phyloP scores from a whole-genome alignment of 2,888 invertebrate genomes.

The Chromoteleia sp. region DNA sequence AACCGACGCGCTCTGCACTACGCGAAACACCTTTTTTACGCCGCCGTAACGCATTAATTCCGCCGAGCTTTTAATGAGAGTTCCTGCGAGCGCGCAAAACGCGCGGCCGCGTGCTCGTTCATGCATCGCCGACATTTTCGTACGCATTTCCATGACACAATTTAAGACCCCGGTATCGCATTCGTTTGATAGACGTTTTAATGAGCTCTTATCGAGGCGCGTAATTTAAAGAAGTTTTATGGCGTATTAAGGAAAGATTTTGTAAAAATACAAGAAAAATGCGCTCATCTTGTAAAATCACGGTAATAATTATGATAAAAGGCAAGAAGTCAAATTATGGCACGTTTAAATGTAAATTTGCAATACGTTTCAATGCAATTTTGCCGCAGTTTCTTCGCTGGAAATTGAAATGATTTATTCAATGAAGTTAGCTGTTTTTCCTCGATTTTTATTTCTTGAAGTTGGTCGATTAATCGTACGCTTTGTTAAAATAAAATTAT shows the following conservation, averaged over 20 bases:
- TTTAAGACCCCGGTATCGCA: conserved; percentile 35
- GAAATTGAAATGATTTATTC: no score
- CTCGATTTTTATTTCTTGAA: no score
- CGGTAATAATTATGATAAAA: no score
- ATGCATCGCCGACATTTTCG: conserved; percentile 41
- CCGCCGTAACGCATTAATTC: conserved; percentile 48
- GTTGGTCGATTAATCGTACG: no score
- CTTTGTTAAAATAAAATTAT: no score
- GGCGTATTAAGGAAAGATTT: conserved; percentile 12
- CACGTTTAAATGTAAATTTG: no score
- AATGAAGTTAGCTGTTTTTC: no score
- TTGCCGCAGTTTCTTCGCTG: no score
- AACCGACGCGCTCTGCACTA: conserved; percentile 31
- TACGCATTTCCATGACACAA: conserved; percentile 42
- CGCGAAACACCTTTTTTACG: conserved; percentile 49
- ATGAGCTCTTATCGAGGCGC: conserved; percentile 32
- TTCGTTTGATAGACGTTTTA: conserved; percentile 40
- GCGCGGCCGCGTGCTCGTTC: conserved; percentile 20
- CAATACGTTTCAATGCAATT: no score
- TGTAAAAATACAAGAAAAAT: background rate
- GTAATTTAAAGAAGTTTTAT: conserved; percentile 7
- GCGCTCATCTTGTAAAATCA: conserved; percentile 7
- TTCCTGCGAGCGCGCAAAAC: conserved; percentile 18
- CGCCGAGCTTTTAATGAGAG: conserved; percentile 48
- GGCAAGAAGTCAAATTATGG: no score